Evolutionary conservation across 2,797 vertebrate genomes (phyloP).

Genomic region (Halcyon smyrnensis): DNA sequence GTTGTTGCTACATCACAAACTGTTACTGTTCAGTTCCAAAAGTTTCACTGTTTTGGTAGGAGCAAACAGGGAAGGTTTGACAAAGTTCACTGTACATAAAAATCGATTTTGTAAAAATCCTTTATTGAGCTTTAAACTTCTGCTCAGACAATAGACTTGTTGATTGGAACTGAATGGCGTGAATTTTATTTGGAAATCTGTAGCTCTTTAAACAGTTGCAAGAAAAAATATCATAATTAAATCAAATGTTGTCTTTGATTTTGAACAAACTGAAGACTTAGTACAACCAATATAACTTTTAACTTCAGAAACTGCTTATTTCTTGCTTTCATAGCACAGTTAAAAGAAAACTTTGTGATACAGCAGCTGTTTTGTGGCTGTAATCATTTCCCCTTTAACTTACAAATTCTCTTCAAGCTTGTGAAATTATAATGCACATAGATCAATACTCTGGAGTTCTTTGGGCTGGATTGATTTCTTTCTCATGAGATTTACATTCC

Average conservation of each 20-base stretch:
- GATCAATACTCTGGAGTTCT: constrained; percentile 73
- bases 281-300: constrained; percentile 41
- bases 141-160: not conserved
- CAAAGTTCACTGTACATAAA: not conserved
- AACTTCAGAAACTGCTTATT: constrained; percentile 43
- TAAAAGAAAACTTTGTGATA: constrained; percentile 57
- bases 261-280: constrained; percentile 30
- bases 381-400: constrained; percentile 67
- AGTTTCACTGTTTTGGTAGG: not conserved
- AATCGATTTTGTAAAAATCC: not conserved
- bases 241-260: constrained; percentile 33
- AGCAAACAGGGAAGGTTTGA: not conserved
- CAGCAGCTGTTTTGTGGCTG: constrained; percentile 27
- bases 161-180: not conserved
- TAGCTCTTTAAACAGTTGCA: not conserved
- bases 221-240: not conserved
- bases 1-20: not conserved
- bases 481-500: constrained; percentile 80
- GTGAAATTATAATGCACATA: constrained; percentile 74
- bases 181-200: not conserved
- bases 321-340: constrained; percentile 40
- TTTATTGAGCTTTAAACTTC: not conserved
- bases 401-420: constrained; percentile 69
- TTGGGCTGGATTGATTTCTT: constrained; percentile 78
- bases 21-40: not conserved